Conservation (phyloP, 2,113 vertebrate species). For the Ranitomeya imitator region DNA sequence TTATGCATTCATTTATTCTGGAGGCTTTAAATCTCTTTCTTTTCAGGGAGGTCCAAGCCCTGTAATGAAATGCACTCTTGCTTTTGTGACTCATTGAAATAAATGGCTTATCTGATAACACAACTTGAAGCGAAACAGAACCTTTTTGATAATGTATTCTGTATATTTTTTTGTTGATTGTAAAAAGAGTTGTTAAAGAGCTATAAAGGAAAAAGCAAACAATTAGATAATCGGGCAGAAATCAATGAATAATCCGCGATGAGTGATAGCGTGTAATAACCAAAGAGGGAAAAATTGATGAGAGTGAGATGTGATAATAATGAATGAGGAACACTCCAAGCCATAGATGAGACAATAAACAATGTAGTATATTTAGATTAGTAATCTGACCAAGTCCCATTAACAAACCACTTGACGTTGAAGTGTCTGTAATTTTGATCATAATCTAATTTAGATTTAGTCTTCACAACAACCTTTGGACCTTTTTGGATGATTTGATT, state of each 20-base stretch:
- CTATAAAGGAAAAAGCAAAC: conserved; percentile 1
- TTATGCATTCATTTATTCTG: conserved; percentile 56
- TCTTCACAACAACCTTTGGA: neutral
- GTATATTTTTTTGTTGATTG: neutral
- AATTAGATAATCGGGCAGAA: neutral
- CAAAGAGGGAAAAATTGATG: neutral
- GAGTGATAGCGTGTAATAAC: neutral
- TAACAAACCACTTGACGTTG: neutral
- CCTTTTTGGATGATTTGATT: neutral
- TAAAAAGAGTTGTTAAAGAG: neutral
- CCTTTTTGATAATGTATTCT: neutral
- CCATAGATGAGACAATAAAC: neutral
- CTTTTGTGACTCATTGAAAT: conserved; percentile 48
- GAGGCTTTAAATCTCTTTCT: conserved; percentile 30
- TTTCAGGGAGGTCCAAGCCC: conserved; percentile 37
- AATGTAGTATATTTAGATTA: neutral
- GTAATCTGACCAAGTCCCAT: neutral
- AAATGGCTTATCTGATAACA: conserved; percentile 53
- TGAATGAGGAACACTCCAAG: neutral
- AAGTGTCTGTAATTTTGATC: neutral
- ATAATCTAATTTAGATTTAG: neutral
- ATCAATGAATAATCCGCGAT: neutral
- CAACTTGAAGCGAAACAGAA: conserved; percentile 44
- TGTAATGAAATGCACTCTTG: conserved; percentile 54
- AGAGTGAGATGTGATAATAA: neutral